A percentile compares a stretch with the other conserved stretches of the same genome.
These are phyloP conservation scores for Todiramphus chloris DNA, from an alignment of 2,113 vertebrate species.

Conservation along the genomic window DNA sequence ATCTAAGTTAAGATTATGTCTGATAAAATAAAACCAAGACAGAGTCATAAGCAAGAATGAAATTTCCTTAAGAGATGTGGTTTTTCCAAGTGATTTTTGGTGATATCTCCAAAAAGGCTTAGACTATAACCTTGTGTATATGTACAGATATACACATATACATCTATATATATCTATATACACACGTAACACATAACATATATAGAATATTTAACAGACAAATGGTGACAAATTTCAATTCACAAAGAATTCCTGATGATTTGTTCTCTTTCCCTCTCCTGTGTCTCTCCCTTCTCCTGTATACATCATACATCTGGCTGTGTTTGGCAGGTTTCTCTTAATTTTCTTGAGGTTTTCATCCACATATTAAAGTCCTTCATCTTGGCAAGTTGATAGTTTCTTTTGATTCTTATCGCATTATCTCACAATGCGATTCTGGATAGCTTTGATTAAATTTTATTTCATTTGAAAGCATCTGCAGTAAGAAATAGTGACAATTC, in stretches of 20 bases:
- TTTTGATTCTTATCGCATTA: background rate
- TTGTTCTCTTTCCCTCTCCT: background rate
- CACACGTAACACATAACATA: accelerated
- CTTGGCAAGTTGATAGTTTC: background rate
- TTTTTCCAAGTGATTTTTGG: background rate
- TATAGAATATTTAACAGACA: background rate
- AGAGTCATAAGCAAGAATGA: background rate
- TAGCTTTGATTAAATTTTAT: background rate
- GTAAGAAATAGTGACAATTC: background rate
- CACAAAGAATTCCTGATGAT: background rate
- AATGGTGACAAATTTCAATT: background rate
- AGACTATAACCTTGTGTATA: background rate
- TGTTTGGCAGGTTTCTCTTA: background rate
- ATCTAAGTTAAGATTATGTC: background rate
- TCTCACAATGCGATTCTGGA: background rate
- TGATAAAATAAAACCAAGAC: background rate
- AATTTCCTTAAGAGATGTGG: background rate
- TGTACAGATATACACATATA: background rate
- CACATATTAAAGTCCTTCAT: background rate
- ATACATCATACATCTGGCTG: background rate
- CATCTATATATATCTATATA: accelerated
- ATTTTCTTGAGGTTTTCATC: background rate
- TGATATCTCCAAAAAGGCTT: background rate
- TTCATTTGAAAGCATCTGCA: background rate
- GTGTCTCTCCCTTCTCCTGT: background rate